Evolutionary conservation across 2,797 vertebrate genomes (phyloP), one percentile per base, ranked within the genome.

Genomic region (Serranus cabrilla): DNA sequence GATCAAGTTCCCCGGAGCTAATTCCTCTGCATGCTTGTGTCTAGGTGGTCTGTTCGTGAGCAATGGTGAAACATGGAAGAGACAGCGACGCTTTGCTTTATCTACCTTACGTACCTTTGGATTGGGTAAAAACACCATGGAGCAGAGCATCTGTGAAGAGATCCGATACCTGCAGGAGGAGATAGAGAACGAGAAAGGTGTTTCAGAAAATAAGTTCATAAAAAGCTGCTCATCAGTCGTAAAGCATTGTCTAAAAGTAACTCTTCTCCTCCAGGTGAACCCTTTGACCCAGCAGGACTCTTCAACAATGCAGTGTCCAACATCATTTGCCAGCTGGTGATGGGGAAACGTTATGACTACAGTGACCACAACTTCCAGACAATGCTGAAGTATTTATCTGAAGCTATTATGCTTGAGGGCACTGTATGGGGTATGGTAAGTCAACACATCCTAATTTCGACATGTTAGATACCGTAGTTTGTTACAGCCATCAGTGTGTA

Each of bases 241-340:
- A 17, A 1, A 9, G 5, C 2, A 1, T 13, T 11, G 3, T 47
- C 16, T 34, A 7, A 52, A 55, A 7, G 12, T 42, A 10, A 42
- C 13, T 51, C 1, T 7, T 73, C 13, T 72, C 34, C 18, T 59
- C 37, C 66, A 94, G 94, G 92, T 60, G 65, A 80, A 61, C 80
- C 88, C 12, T 93, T 93, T 39, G 69, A 78, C 57, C 87, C 91
- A n/a, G 40, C 52, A 11, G 21, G 20, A 6, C 72, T 92, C 57
- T 82, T 94, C 63, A 91, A 89, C 81, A 93, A 89, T 0, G 89
- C 91, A 10, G 87, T 87, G 55, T 90, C 92, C 71, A 95, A 94
- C 79, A 93, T 94, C 51, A 92, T 94, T 51, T 93, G 92, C 76
- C 88, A 91, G 77, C 63, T 94, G 79, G 90, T 94, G 63, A 89